Evolutionary conservation across 2,797 vertebrate genomes (phyloP).

Genomic region (Poeciliopsis gracilis): DNA sequence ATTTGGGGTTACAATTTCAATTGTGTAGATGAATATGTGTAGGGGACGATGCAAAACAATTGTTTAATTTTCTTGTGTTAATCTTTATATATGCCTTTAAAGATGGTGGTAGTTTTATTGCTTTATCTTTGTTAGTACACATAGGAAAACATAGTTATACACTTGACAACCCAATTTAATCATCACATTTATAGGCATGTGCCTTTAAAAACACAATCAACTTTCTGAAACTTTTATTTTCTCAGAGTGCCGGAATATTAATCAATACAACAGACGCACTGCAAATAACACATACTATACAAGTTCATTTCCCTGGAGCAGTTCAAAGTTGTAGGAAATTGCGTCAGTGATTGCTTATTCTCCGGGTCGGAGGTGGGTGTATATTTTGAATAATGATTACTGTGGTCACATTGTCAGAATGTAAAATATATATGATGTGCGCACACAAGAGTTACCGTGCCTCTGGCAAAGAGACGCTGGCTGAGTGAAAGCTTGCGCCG

Average conservation of each 20-base stretch:
- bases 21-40: conserved; percentile 14
- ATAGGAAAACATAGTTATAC: not conserved
- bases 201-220: not conserved
- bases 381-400: conserved; percentile 72
- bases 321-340: conserved; percentile 61
- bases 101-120: not conserved
- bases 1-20: conserved; percentile 9
- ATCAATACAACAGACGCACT: conserved; percentile 43
- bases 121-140: not conserved
- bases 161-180: not conserved
- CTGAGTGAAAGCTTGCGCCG: conserved; percentile 22
- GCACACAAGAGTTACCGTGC: conserved; percentile 49
- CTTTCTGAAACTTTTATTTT: conserved; percentile 43
- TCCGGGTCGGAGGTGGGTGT: conserved; percentile 50
- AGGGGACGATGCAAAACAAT: not conserved
- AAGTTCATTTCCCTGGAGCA: conserved; percentile 51
- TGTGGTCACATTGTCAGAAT: conserved; percentile 68
- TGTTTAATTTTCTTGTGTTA: not conserved
- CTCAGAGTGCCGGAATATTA: conserved; percentile 27
- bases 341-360: conserved; percentile 65
- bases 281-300: conserved; percentile 49
- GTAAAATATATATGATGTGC: conserved; percentile 64
- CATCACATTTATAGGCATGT: conserved; percentile 1
- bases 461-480: conserved; percentile 50
- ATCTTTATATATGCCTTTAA: not conserved